Evolutionary conservation across 2,113 vertebrate genomes (phyloP), one percentile per base, ranked within the genome.

Genomic region (Ammodramus savannarum): DNA sequence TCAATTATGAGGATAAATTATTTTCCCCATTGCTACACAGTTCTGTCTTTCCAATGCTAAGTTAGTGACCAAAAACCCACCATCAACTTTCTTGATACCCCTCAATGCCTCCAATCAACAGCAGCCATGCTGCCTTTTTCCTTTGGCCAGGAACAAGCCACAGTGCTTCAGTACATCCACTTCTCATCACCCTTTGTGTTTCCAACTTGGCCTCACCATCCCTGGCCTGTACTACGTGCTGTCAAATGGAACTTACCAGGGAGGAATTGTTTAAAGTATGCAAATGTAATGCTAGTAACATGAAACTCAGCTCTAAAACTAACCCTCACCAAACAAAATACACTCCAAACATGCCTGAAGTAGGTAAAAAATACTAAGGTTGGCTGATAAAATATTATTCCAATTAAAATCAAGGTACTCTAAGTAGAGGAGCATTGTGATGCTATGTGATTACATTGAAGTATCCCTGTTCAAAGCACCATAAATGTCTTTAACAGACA

Each of bases 21-120:
- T 36, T 46, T 86, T 63, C 59, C 38, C 29, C 13, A 31, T 4
- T 10, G 2, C 9, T 67, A 46, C 18, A 51, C 6, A 62, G 32
- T 41, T 32, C 27, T 39, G n/a, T 58, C 26, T 23, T 77, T 72
- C 19, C 0, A 1, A 34, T 19, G 34, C 10, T 15, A 16, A 19
- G 11, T 11, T 65, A 52, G 23, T 6, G 11, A 72, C 12, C 27
- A 76, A 63, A 87, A 65, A 61, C 15, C 13, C 41, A 52, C 17
- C 7, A 3, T 3, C 0, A 0, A 20, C 4, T 14, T 39, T 29
- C 41, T 27, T 31, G 32, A 21, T 54, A 9, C 41, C 82, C 29
- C 27, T 89, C 72, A 76, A 32, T 2, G 0, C 23, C 54, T 44
- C 25, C 7, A 9, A 34, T 1, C 2, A 3, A 78, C 31, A 78